A percentile compares a stretch with the other conserved stretches of the same genome.
Evolutionary conservation across 2,113 vertebrate genomes (phyloP).

Genomic region (Protobothrops flavoviridis): DNA sequence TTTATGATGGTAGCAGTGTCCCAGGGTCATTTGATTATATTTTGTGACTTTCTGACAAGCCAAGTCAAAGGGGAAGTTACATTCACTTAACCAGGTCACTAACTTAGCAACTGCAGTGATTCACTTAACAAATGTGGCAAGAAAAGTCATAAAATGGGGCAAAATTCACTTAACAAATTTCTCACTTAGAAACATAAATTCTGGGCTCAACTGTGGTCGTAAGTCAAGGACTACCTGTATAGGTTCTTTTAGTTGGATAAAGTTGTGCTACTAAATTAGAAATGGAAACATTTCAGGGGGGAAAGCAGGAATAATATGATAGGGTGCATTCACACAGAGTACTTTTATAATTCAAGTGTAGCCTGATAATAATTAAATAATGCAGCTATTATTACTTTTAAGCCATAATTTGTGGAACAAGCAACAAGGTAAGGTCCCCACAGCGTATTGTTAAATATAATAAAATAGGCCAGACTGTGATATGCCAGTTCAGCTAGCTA

Average conservation of each 20-base stretch:
- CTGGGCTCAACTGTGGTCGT: no score
- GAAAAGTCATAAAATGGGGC: no score
- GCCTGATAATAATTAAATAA: not conserved
- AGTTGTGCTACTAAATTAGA: not conserved
- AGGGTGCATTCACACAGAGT: not conserved
- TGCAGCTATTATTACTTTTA: not conserved
- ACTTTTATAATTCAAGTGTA: not conserved
- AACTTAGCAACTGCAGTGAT: no score
- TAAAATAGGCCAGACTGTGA: not conserved
- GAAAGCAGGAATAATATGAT: not conserved
- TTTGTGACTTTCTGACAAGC: no score
- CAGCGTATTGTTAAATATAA: not conserved
- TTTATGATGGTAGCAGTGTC: no score
- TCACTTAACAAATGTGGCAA: no score
- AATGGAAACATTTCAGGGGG: not conserved
- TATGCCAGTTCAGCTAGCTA: not conserved
- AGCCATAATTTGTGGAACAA: not conserved
- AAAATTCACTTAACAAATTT: no score
- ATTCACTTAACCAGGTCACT: no score
- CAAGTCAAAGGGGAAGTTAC: no score
- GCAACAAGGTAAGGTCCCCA: not conserved
- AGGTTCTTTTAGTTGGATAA: not conserved
- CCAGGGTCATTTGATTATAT: no score
- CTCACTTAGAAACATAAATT: no score
- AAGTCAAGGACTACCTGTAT: not conserved